These are phyloP conservation scores for Arenaria interpres DNA, from an alignment of 2,113 vertebrate genomes.

Conservation along the genomic window DNA sequence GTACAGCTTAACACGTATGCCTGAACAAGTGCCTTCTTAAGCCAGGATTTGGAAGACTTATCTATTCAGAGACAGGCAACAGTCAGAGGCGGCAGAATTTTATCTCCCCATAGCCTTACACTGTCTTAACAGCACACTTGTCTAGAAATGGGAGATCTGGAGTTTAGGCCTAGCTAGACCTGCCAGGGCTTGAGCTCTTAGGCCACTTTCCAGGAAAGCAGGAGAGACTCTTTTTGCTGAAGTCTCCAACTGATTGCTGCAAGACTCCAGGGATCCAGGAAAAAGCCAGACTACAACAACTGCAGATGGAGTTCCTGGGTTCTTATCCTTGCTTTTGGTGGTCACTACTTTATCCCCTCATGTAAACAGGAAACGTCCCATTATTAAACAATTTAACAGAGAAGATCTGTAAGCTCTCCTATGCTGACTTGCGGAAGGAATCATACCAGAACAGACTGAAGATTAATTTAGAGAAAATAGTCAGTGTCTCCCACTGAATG, in stretches of 20 bases:
- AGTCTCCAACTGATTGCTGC: accelerated
- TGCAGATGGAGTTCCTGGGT: neutral
- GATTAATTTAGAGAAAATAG: neutral
- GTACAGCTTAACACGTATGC: neutral
- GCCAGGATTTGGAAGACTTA: neutral
- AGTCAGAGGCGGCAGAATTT: neutral
- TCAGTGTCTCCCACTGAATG: neutral
- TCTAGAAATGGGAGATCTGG: neutral
- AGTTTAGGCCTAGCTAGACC: neutral
- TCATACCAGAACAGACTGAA: neutral
- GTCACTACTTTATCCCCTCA: neutral
- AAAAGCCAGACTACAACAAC: neutral
- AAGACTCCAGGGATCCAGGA: neutral
- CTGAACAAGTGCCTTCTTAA: neutral
- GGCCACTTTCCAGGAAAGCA: neutral
- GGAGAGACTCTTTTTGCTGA: neutral
- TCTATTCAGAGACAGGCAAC: neutral
- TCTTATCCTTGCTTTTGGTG: neutral
- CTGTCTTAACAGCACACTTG: neutral
- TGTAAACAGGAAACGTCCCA: neutral
- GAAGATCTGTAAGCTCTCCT: neutral
- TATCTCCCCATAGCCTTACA: neutral
- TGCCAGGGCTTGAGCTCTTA: neutral
- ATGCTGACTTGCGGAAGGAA: neutral
- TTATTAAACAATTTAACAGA: neutral